Conservation (phyloP, 2,888 invertebrate genomes). For the Meganola albula region DNA sequence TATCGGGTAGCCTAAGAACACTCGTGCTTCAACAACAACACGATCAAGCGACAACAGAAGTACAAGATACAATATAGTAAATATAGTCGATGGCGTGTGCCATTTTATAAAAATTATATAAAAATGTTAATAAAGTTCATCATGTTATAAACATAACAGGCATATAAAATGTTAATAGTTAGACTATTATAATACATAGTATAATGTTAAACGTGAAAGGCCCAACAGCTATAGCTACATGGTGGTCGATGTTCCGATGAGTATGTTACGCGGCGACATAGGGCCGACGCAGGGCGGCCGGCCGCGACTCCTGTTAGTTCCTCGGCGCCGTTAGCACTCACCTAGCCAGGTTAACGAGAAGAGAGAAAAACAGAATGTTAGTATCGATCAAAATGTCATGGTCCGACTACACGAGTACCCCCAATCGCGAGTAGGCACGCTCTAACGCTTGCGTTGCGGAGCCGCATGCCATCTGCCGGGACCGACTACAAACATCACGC, state of each 20-base stretch:
- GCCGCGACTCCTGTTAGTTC: slow-evolving; percentile 70
- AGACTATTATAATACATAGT: slow-evolving; percentile 77
- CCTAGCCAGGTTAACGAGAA: slow-evolving; percentile 86
- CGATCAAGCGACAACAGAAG: slow-evolving; percentile 72
- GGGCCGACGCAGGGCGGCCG: slow-evolving; percentile 50
- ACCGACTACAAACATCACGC: too few species aligned
- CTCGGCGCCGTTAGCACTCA: slow-evolving; percentile 85
- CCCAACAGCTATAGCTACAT: slow-evolving; percentile 77
- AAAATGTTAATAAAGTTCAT: slow-evolving; percentile 74
- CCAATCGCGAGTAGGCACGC: slow-evolving; percentile 50
- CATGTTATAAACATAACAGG: slow-evolving; percentile 78
- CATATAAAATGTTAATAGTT: slow-evolving; percentile 77
- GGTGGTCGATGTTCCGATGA: slow-evolving; percentile 75
- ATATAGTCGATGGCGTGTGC: slow-evolving; percentile 78
- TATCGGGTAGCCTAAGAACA: slow-evolving; percentile 65
- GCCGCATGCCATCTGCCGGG: slow-evolving; percentile 27
- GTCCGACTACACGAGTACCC: slow-evolving; percentile 66
- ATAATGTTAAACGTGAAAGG: slow-evolving; percentile 75
- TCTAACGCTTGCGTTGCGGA: slow-evolving; percentile 49
- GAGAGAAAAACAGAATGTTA: slow-evolving; percentile 84
- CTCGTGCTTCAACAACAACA: slow-evolving; percentile 70
- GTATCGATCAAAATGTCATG: slow-evolving; percentile 78
- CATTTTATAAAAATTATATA: slow-evolving; percentile 56
- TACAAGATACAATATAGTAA: slow-evolving; percentile 69
- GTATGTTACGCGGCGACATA: slow-evolving; percentile 65